Evolutionary conservation across 2,113 vertebrate genomes (phyloP), one percentile per base, ranked within the genome.

Genomic region (Marmota flaviventris): DNA sequence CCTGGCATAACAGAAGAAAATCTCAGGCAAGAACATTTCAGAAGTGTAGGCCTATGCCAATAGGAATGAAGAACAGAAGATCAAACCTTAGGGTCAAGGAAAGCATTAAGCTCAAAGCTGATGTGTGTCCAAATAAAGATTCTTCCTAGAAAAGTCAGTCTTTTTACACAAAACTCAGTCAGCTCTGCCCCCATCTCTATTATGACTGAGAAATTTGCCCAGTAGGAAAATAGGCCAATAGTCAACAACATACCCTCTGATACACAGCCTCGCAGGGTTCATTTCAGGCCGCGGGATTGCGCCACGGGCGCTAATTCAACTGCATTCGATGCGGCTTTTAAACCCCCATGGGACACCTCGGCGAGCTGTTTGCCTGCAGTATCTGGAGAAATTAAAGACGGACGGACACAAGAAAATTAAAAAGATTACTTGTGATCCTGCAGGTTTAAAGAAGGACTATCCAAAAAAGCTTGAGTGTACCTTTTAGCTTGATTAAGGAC

Each of bases 361-460:
- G 96, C 97, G 98, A 91, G 98, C 98, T 98, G 97, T 98, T 98
- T 98, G 98, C 98, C 98, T 98, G 98, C 97, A 97, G 98, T 98
- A 98, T 98, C 98, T 98, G 98, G 98, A 98, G 98, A 98, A 96
- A 98, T 98, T 98, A 98, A 97, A 99, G 98, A 99, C 96, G 98
- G 98, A 98, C 96, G 98, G 98, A 98, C 98, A 98, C 98, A 98
- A 99, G 98, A 98, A 98, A 98, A 98, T 99, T 97, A 98, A 97
- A 98, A 97, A 99, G 98, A 98, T 98, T 98, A 98, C 97, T 98
- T 97, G 97, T 97, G 98, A 97, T 98, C 98, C 98, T 98, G 98
- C 92, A 95, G 37, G 96, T 97, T 97, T 98, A 98, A 98, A 98
- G 98, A 98, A 98, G 97, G 97, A 97, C 97, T 97, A 96, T 91